Evolutionary conservation across 2,888 invertebrate species (phyloP).

Genomic region (Lathronympha strigana): DNA sequence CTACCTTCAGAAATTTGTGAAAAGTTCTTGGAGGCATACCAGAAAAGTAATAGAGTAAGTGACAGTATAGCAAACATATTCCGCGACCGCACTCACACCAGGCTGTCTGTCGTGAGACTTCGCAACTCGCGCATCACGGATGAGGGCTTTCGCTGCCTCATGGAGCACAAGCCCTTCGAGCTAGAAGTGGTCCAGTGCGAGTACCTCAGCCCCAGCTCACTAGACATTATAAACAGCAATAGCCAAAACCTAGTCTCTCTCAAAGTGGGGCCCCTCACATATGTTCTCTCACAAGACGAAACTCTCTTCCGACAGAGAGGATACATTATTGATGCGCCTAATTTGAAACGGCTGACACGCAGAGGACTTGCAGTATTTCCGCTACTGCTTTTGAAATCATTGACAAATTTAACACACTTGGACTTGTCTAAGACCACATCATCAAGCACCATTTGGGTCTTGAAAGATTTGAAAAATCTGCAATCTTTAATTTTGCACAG

Average conservation of each 20-base stretch:
- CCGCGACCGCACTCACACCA: slow-evolving; percentile 86
- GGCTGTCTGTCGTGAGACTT: slow-evolving; percentile 88
- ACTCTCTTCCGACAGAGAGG: slow-evolving; percentile 67
- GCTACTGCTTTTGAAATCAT: slow-evolving; percentile 83
- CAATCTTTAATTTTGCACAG: slow-evolving; percentile 92
- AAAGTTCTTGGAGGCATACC: slow-evolving; percentile 85
- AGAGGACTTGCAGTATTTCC: slow-evolving; percentile 76
- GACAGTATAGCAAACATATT: slow-evolving; percentile 89
- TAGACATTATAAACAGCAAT: slow-evolving; percentile 87
- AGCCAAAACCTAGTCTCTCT: slow-evolving; percentile 88
- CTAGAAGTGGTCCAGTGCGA: slow-evolving; percentile 91
- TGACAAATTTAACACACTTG: slow-evolving; percentile 86
- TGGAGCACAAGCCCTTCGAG: slow-evolving; percentile 89
- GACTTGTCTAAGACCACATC: slow-evolving; percentile 88
- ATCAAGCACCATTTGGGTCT: slow-evolving; percentile 86
- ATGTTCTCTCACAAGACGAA: slow-evolving; percentile 84
- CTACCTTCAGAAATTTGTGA: slow-evolving; percentile 90
- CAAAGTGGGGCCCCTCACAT: slow-evolving; percentile 88
- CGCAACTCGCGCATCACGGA: slow-evolving; percentile 89
- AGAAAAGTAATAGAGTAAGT: slow-evolving; percentile 82
- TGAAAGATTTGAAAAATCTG: slow-evolving; percentile 87
- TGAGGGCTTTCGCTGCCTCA: slow-evolving; percentile 87
- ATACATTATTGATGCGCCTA: slow-evolving; percentile 85
- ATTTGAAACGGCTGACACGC: slow-evolving; percentile 83
- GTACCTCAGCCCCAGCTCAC: slow-evolving; percentile 85